Conservation (phyloP, 1,140 invertebrate species). For the Penaeus chinensis region DNA sequence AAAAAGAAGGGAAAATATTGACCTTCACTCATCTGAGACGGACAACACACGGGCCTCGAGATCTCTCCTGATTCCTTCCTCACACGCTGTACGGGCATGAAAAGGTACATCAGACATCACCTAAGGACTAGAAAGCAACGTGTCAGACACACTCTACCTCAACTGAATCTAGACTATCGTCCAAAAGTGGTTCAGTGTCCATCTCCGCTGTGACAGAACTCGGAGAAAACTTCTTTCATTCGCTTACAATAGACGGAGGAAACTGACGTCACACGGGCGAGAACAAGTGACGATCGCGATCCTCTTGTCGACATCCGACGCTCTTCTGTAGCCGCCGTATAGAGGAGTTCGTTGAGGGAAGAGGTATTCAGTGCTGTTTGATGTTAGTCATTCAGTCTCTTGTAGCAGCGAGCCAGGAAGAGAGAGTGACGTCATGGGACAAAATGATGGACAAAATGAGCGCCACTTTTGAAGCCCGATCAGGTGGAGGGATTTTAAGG, state of each 20-base stretch:
- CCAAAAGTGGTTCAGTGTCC: slow-evolving; percentile 58
- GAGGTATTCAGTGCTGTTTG: too few species aligned
- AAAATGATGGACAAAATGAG: slow-evolving; percentile 8
- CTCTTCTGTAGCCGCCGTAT: neutral
- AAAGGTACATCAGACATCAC: neutral
- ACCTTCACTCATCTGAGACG: slow-evolving; percentile 53
- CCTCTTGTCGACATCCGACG: neutral
- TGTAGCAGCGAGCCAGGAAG: slow-evolving; percentile 19
- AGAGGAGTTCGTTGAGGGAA: too few species aligned
- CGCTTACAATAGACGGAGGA: slow-evolving; percentile 42
- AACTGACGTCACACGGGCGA: neutral
- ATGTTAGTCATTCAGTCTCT: neutral
- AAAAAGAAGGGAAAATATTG: slow-evolving; percentile 55
- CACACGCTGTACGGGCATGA: neutral
- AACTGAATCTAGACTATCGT: slow-evolving; percentile 58
- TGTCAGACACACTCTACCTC: slow-evolving; percentile 26
- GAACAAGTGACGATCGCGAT: slow-evolving; percentile 36
- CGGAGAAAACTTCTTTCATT: slow-evolving; percentile 50
- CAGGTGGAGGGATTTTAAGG: neutral
- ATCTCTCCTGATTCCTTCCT: neutral
- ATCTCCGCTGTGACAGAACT: slow-evolving; percentile 55
- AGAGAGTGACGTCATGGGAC: slow-evolving; percentile 23
- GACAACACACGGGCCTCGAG: slow-evolving; percentile 11
- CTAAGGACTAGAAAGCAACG: neutral
- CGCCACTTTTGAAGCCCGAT: neutral